Evolutionary conservation across 2,113 vertebrate genomes (phyloP).

Genomic region (Lagenorhynchus albirostris): DNA sequence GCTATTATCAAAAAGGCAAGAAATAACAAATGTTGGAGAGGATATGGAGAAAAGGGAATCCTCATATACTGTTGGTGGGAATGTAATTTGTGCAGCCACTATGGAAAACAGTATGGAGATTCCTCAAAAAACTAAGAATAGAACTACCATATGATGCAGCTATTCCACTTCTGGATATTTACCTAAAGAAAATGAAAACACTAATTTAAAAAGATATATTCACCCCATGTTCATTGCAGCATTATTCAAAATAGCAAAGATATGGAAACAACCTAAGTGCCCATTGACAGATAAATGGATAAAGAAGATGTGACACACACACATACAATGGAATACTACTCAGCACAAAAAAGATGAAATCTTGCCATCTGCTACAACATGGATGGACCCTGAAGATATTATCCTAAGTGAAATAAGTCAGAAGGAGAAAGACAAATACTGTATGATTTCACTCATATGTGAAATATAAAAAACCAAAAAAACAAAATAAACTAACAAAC

Average conservation of each 20-base stretch:
- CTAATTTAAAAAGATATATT: background rate
- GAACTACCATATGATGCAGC: background rate
- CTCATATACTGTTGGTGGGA: background rate
- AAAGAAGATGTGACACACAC: background rate
- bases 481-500: background rate
- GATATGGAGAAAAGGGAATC: background rate
- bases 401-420: background rate
- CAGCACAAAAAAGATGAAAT: background rate
- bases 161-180: background rate
- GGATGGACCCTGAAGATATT: background rate
- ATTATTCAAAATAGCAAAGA: background rate
- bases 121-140: background rate
- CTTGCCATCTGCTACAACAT: background rate
- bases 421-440: background rate
- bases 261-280: background rate
- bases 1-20: background rate
- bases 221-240: background rate
- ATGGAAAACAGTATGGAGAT: background rate
- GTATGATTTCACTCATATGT: background rate
- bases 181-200: background rate
- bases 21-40: background rate
- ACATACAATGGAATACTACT: background rate
- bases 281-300: background rate
- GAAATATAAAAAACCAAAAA: background rate
- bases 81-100: background rate